Base-by-base conservation (phyloP, 2,113 vertebrate species). In the Blennius ocellaris region DNA sequence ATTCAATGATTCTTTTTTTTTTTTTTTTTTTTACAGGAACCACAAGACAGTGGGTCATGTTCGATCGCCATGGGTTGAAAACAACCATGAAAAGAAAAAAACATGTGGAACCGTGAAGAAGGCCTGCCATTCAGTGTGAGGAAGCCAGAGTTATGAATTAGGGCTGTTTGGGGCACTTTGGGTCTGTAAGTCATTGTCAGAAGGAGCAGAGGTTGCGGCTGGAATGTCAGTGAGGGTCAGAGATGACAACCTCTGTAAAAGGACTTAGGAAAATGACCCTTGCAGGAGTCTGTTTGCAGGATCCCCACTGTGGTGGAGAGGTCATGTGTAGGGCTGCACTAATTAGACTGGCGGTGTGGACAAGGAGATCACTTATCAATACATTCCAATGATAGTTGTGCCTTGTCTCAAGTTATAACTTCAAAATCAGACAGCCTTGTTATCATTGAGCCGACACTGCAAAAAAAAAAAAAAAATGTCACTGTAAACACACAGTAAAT, bases 181-280 rank as follows among this genome's bases (percentile, higher is more conserved):
- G 71, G 64, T 69, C 63, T 64, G 72, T 70, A 84, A 83, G 76
- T 95, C 93, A 91, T 93, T 94, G 94, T 93, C 92, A 92, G 91
- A 81, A 81, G 89, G 93, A 91, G 85, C 84, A 93, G 93, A 94
- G 93, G 94, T 94, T 93, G 94, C 83, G 69, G 93, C 81, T 93
- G 94, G 92, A 95, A 95, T 94, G 94, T 93, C 80, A 82, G 73
- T 1, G 39, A 76, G 80, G 83, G 81, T 81, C 68, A 82, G 49
- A 70, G 80, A 85, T 17, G 56, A 58, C 54, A 72, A 72, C 61
- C 79, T 81, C 63, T 44, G 69, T 43, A 51, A 43, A 51, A 76
- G 65, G 58, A 73, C 41, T 55, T 10, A 16, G 54, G 60, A 60
- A 83, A 77, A 75, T n/a, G 67, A 74, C 75, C 73, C 60, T 30